These are phyloP conservation scores for Brachionichthys hirsutus DNA, from an alignment of 2,113 vertebrate genomes.

Conservation along the genomic window DNA sequence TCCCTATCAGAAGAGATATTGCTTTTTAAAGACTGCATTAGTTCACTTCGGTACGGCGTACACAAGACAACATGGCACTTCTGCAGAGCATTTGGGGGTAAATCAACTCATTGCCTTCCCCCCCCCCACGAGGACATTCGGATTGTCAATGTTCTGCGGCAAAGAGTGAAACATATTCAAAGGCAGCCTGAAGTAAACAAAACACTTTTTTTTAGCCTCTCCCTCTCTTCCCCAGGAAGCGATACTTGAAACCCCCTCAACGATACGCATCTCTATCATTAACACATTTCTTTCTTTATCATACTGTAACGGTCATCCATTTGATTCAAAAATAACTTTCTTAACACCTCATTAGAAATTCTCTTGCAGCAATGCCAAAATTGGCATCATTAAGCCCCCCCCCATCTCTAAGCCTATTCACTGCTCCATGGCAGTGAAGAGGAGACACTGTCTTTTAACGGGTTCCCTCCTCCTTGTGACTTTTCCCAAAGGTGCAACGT, in stretches of 20 bases:
- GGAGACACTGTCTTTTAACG: conserved; percentile 61
- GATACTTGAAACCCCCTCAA: conserved; percentile 71
- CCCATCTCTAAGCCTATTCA: conserved; percentile 54
- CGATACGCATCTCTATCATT: conserved; percentile 62
- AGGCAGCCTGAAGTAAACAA: conserved; percentile 73
- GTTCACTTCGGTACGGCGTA: conserved; percentile 63
- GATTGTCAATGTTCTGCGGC: conserved; percentile 74
- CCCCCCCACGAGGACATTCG: conserved; percentile 62
- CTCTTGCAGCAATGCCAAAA: conserved; percentile 73
- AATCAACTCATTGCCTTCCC: conserved; percentile 44
- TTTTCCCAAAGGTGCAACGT: conserved; percentile 69
- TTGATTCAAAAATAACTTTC: conserved; percentile 69
- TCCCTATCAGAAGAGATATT: conserved; percentile 72
- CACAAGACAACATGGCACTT: conserved; percentile 75
- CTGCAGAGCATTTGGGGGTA: conserved; percentile 64
- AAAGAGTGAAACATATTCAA: conserved; percentile 70
- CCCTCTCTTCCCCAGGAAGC: conserved; percentile 55
- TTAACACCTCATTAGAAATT: conserved; percentile 76
- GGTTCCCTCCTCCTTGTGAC: conserved; percentile 52
- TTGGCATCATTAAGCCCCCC: conserved; percentile 64
- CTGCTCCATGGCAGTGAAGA: conserved; percentile 63
- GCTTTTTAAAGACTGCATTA: conserved; percentile 75
- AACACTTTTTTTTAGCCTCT: conserved; percentile 46
- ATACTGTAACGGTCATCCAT: conserved; percentile 33
- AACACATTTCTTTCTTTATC: conserved; percentile 59